These are phyloP conservation scores for Brachionus sp. DNA, from an alignment of 1,140 invertebrate species.

Conservation along the genomic window DNA sequence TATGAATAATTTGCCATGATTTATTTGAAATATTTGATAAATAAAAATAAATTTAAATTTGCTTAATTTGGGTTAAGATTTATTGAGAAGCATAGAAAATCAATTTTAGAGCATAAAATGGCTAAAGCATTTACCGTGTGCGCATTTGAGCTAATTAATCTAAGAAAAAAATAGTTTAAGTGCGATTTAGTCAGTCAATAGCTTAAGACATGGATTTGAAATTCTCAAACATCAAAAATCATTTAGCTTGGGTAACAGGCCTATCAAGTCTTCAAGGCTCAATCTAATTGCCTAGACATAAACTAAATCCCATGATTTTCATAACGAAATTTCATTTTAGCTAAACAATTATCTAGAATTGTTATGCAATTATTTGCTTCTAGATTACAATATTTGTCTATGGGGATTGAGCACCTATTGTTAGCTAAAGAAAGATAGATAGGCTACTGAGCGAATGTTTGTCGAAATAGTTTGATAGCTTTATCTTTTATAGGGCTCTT, in stretches of 20 bases:
- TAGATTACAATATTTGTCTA: not conserved
- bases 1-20: not conserved
- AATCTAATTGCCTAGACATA: not conserved
- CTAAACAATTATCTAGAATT: not conserved
- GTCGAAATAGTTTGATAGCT: not conserved
- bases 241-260: not conserved
- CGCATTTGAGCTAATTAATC: not conserved
- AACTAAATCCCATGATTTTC: not conserved
- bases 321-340: not conserved
- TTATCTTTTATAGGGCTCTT: not conserved
- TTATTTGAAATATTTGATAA: too few species aligned
- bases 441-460: not conserved
- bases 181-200: not conserved
- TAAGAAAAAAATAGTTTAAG: not conserved
- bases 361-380: not conserved
- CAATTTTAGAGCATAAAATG: not conserved
- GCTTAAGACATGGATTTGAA: not conserved
- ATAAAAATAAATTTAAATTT: not conserved
- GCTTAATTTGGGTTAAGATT: not conserved
- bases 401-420: not conserved
- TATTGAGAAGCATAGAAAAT: not conserved
- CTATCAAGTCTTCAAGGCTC: not conserved
- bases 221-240: too few species aligned
- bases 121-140: not conserved
- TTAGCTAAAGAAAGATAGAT: not conserved